A percentile compares a stretch with the other conserved stretches of the same genome.
Conservation (phyloP, 2,113 vertebrate species). For the Tetrao urogallus region DNA sequence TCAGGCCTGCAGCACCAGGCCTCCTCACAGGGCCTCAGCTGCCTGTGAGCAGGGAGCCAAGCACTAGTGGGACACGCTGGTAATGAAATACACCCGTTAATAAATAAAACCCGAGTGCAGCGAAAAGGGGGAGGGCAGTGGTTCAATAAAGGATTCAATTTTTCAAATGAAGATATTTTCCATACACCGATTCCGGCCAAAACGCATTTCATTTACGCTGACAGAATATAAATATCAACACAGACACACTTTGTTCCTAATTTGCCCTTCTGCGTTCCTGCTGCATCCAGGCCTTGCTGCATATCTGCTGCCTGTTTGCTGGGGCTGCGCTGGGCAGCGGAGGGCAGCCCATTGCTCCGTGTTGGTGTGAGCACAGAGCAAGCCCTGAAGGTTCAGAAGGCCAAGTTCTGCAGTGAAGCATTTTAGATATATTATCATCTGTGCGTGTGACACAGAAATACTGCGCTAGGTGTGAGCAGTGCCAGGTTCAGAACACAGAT, state of each 20-base stretch:
- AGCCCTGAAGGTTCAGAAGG: not conserved
- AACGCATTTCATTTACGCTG: constrained; percentile 24
- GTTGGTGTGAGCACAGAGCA: not conserved
- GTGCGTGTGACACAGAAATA: not conserved
- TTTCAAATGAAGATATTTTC: constrained; percentile 33
- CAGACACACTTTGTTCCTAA: constrained; percentile 37
- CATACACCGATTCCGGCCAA: not conserved
- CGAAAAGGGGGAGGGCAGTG: not conserved
- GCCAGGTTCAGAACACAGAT: not conserved
- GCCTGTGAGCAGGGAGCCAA: not conserved
- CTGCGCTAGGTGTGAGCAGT: not conserved
- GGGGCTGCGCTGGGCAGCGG: not conserved
- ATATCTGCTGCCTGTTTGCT: not conserved
- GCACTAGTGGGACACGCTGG: not conserved
- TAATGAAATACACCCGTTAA: not conserved
- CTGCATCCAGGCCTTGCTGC: not conserved
- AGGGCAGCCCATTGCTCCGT: not conserved
- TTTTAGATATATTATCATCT: not conserved
- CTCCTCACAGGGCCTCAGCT: not conserved
- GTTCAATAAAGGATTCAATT: constrained; percentile 2
- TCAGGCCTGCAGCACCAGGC: not conserved
- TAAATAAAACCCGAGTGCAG: not conserved
- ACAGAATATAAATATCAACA: constrained; percentile 44
- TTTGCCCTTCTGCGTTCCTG: not conserved
- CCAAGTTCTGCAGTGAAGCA: not conserved